Conservation (phyloP, 92 coral and sea anemone species). For the Muricea muricata region DNA sequence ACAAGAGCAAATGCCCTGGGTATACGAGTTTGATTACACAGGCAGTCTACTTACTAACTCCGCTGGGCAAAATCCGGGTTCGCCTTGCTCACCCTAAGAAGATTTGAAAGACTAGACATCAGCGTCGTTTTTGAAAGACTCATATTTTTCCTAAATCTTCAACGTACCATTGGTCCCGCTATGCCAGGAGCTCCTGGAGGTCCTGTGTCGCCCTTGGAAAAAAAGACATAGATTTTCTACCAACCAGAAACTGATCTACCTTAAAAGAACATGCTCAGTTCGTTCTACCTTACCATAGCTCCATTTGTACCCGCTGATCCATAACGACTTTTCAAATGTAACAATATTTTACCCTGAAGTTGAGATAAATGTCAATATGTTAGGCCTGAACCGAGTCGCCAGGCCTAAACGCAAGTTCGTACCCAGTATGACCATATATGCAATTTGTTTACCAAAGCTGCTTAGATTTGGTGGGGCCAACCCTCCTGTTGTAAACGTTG, state of each 20-base stretch:
- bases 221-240: not conserved
- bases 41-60: conserved; percentile 17
- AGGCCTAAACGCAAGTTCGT: too few species aligned
- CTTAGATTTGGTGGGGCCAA: too few species aligned
- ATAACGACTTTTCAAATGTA: conserved; percentile 55
- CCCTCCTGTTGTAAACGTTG: too few species aligned
- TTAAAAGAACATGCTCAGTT: too few species aligned
- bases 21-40: not conserved
- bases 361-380: not conserved
- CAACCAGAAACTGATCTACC: too few species aligned
- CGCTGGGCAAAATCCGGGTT: conserved; percentile 21
- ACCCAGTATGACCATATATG: too few species aligned
- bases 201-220: conserved; percentile 31
- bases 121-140: too few species aligned
- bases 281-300: conserved; percentile 31
- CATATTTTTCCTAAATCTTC: too few species aligned
- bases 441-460: too few species aligned
- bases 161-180: conserved; percentile 13
- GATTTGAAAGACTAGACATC: too few species aligned
- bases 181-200: conserved; percentile 18
- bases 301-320: conserved; percentile 57
- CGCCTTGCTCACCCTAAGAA: conserved; percentile 29
- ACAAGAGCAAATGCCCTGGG: too few species aligned
- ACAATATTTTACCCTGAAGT: conserved; percentile 58
- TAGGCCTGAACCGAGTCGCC: too few species aligned